Conservation (phyloP, 1,140 invertebrate species). For the Chironomus tepperi region DNA sequence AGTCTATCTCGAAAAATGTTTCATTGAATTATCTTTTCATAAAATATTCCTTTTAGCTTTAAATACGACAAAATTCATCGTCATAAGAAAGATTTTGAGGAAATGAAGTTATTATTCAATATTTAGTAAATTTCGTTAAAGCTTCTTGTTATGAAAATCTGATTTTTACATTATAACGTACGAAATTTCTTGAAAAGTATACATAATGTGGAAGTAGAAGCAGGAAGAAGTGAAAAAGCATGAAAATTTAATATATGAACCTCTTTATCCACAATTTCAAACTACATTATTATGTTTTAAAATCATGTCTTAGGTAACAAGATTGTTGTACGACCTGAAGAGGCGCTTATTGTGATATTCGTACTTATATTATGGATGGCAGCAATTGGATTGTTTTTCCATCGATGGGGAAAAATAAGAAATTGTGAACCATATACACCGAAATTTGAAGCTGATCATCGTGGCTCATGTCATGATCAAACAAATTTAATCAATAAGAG, state of each 20-base stretch:
- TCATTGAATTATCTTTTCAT: no score
- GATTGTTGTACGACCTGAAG: conserved; percentile 17
- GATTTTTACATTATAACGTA: no score
- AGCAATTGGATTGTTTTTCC: not conserved
- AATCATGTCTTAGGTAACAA: not conserved
- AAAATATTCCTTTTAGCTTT: no score
- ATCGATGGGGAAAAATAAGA: conserved; percentile 16
- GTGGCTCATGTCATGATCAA: not conserved
- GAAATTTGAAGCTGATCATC: conserved; percentile 20
- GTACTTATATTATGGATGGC: conserved; percentile 9
- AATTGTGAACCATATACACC: conserved; percentile 18
- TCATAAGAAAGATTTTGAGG: no score
- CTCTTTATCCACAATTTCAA: not conserved
- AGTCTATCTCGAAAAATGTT: no score
- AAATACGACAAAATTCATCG: no score
- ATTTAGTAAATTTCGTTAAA: no score
- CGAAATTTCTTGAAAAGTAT: no score
- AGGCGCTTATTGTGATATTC: conserved; percentile 10
- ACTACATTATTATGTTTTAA: not conserved
- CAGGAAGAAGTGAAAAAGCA: no score
- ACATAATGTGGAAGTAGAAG: no score
- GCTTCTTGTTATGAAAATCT: no score
- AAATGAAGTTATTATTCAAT: no score
- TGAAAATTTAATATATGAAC: not conserved
- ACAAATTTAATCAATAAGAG: conserved; percentile 12